phyloP scores from a whole-genome alignment of 2,797 vertebrate species.

The Hozukius guyotensis region DNA sequence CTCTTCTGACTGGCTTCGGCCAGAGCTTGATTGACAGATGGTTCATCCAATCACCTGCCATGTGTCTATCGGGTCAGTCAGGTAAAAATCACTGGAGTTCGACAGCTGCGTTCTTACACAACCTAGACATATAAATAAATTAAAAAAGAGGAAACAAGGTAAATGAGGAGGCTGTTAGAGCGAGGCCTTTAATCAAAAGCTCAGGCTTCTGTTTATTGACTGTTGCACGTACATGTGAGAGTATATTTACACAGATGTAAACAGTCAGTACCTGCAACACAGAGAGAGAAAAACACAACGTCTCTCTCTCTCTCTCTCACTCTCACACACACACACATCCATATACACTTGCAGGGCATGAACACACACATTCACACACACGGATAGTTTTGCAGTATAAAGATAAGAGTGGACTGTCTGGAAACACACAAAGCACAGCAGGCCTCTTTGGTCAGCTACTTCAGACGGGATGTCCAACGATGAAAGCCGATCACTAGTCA shows the following conservation, averaged over 20 bases:
- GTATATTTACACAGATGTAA: conserved; percentile 83
- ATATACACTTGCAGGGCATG: conserved; percentile 52
- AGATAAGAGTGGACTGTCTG: conserved; percentile 65
- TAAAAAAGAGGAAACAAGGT: background rate
- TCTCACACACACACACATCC: background rate
- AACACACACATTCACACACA: conserved; percentile 41
- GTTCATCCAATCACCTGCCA: too few species aligned
- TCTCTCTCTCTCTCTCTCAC: background rate
- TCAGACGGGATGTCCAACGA: conserved; percentile 63
- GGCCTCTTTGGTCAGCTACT: conserved; percentile 78
- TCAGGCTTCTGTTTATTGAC: conserved; percentile 84
- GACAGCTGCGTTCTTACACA: background rate
- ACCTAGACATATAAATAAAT: background rate
- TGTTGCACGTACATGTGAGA: conserved; percentile 79
- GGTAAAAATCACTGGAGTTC: conserved; percentile 16
- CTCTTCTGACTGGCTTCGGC: too few species aligned
- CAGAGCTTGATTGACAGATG: too few species aligned
- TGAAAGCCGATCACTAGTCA: conserved; percentile 62
- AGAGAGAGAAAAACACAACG: conserved; percentile 49
- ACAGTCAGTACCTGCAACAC: conserved; percentile 82
- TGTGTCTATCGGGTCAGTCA: too few species aligned
- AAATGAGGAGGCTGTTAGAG: conserved; percentile 49
- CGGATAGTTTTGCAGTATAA: conserved; percentile 67
- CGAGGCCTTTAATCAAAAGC: conserved; percentile 76
- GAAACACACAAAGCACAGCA: conserved; percentile 66